phyloP scores from a whole-genome alignment of 2,113 vertebrate genomes.

The Elanus axillaris region DNA sequence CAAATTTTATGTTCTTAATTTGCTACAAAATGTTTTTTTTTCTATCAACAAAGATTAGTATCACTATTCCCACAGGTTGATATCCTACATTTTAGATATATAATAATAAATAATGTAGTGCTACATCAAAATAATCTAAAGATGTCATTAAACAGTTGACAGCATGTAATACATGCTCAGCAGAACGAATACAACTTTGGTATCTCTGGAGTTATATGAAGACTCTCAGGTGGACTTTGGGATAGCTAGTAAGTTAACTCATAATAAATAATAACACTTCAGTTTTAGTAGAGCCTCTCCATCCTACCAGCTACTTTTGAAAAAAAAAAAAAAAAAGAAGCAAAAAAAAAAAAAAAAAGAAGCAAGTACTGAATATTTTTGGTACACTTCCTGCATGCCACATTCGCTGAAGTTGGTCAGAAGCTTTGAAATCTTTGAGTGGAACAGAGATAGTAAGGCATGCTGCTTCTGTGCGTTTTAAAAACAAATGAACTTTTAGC shows the following conservation, averaged over 20 bases:
- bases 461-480: not conserved
- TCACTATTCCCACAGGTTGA: not conserved
- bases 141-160: not conserved
- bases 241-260: not conserved
- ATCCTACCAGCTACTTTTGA: not conserved
- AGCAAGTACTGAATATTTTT: not conserved
- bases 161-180: not conserved
- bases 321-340: not conserved
- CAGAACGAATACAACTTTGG: not conserved
- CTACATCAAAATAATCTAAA: not conserved
- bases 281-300: not conserved
- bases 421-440: not conserved
- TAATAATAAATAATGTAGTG: not conserved
- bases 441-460: not conserved
- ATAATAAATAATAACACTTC: accelerated
- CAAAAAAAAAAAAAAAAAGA: accelerated
- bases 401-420: not conserved
- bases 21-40: not conserved
- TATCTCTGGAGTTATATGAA: not conserved
- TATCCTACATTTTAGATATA: not conserved
- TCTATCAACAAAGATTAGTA: not conserved
- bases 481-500: not conserved
- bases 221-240: not conserved
- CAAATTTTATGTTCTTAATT: not conserved
- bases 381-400: not conserved